phyloP scores from a whole-genome alignment of 2,797 vertebrate species.

The Cryptoprocta ferox region DNA sequence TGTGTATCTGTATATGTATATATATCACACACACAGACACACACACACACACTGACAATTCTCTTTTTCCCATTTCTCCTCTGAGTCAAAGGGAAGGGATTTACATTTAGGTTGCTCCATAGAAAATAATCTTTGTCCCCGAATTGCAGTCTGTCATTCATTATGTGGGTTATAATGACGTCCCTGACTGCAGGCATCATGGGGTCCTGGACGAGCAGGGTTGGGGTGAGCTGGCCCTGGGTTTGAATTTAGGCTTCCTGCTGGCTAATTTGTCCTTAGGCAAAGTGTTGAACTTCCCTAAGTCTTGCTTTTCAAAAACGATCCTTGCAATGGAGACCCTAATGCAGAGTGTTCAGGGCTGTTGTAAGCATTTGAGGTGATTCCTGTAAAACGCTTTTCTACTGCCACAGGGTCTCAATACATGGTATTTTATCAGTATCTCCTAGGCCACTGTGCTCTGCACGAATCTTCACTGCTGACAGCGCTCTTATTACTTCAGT shows the following conservation, averaged over 20 bases:
- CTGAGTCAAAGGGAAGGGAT: not conserved
- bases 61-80: not conserved
- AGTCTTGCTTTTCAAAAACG: not conserved
- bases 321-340: not conserved
- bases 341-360: not conserved
- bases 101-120: not conserved
- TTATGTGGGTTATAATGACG: not conserved
- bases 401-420: not conserved
- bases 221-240: not conserved
- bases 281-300: not conserved
- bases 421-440: not conserved
- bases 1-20: not conserved
- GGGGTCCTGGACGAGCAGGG: not conserved
- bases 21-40: too few species aligned
- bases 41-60: not conserved
- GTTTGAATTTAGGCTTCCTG: not conserved
- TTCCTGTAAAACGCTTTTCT: not conserved
- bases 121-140: not conserved
- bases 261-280: not conserved
- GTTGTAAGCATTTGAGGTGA: not conserved
- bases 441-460: conserved; percentile 12
- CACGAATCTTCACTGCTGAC: conserved; percentile 20
- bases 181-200: not conserved
- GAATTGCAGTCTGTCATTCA: not conserved
- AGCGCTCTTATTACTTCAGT: conserved; percentile 27